phyloP scores from a whole-genome alignment of 2,113 vertebrate species.

The Oncorhynchus keta region DNA sequence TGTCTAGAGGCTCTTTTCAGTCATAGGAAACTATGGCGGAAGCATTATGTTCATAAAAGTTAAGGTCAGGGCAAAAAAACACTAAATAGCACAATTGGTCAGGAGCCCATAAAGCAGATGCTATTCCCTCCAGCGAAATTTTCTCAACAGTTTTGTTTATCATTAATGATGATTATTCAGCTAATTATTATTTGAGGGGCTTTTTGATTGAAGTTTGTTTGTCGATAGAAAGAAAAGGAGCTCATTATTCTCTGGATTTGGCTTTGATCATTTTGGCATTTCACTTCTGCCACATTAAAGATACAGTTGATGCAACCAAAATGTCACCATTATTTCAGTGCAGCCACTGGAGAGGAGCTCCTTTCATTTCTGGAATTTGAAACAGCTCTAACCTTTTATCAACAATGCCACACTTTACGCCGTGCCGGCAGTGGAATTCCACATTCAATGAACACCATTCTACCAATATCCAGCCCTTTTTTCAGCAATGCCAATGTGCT shows the following conservation, averaged over 20 bases:
- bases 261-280: slow-evolving; percentile 70
- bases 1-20: no score
- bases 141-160: slow-evolving; percentile 23
- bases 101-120: no score
- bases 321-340: slow-evolving; percentile 62
- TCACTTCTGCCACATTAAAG: slow-evolving; percentile 3
- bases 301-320: slow-evolving; percentile 68
- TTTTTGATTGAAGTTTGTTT: slow-evolving; percentile 50
- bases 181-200: slow-evolving; percentile 16
- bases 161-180: slow-evolving; percentile 50
- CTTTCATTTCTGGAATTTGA: slow-evolving; percentile 61
- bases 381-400: slow-evolving; percentile 71
- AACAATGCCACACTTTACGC: slow-evolving; percentile 62
- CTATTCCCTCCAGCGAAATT: no score
- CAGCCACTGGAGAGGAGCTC: slow-evolving; percentile 58
- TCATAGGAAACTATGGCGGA: no score
- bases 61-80: no score
- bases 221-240: slow-evolving; percentile 46
- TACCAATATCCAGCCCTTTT: slow-evolving; percentile 23
- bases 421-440: slow-evolving; percentile 51
- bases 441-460: slow-evolving; percentile 49
- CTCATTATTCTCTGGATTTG: slow-evolving; percentile 56
- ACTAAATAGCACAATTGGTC: no score
- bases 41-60: no score
- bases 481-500: slow-evolving; percentile 34